phyloP scores from a whole-genome alignment of 2,888 invertebrate genomes.

The Ochropleura plecta region DNA sequence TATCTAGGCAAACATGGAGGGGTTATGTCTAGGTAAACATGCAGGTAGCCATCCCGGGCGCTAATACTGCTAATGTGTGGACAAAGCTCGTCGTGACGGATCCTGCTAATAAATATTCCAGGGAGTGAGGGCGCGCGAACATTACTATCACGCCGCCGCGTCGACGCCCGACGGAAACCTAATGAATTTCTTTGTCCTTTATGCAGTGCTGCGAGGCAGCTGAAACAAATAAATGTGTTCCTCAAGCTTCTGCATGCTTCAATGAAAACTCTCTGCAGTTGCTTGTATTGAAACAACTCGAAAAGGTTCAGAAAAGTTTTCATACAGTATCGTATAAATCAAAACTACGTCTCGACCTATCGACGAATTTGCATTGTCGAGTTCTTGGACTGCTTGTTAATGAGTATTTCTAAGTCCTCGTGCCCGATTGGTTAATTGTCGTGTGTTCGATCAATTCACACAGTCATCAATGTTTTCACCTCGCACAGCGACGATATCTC shows the following conservation, averaged over 20 bases:
- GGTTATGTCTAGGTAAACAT: constrained; percentile 83
- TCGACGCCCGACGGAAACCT: constrained; percentile 34
- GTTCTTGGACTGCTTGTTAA: constrained; percentile 1
- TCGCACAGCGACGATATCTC: constrained; percentile 78
- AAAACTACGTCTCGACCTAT: neutral
- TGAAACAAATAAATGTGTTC: constrained; percentile 17
- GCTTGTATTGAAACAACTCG: neutral
- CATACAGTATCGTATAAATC: neutral
- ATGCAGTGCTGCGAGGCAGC: constrained; percentile 20
- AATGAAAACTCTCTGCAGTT: constrained; percentile 6
- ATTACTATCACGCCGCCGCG: constrained; percentile 68
- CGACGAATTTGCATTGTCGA: constrained; percentile 1
- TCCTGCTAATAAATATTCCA: constrained; percentile 89
- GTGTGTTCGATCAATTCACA: constrained; percentile 67
- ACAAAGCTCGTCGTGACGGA: constrained; percentile 88
- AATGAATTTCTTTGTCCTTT: constrained; percentile 64
- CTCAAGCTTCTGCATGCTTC: constrained; percentile 1
- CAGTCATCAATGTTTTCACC: constrained; percentile 76
- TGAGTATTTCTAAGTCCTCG: constrained; percentile 18
- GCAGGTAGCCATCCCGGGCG: constrained; percentile 85
- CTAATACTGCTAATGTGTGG: constrained; percentile 89
- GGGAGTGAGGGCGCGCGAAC: constrained; percentile 83
- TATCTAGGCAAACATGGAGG: constrained; percentile 84
- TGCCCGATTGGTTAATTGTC: constrained; percentile 49
- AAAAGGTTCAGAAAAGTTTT: neutral